These are phyloP conservation scores for Sinonovacula constricta DNA, from an alignment of 1,140 invertebrate genomes.

Conservation along the genomic window DNA sequence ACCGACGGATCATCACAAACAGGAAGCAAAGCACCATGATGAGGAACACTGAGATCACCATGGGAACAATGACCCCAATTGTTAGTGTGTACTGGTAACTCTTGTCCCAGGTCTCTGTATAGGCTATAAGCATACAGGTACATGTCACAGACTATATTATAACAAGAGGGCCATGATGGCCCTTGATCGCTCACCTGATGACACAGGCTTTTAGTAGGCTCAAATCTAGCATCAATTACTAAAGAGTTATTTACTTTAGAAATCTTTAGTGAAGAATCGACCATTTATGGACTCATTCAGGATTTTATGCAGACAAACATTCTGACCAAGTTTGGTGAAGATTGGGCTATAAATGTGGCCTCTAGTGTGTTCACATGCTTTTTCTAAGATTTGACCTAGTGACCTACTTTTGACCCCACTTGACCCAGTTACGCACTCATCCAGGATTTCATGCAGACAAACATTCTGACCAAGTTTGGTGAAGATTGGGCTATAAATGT, in stretches of 20 bases:
- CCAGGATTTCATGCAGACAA: neutral
- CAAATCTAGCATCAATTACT: too few species aligned
- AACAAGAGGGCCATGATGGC: neutral
- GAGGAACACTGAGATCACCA: conserved; percentile 59
- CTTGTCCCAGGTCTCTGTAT: conserved; percentile 18
- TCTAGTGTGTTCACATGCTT: neutral
- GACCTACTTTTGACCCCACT: neutral
- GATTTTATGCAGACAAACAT: neutral
- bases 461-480: neutral
- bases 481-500: neutral
- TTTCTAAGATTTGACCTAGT: neutral
- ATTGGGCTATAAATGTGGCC: neutral
- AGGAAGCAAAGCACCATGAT: conserved; percentile 62
- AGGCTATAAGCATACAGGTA: too few species aligned
- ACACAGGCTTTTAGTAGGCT: too few species aligned
- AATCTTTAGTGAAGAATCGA: too few species aligned
- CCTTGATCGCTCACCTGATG: neutral
- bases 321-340: neutral
- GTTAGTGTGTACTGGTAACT: conserved; percentile 55
- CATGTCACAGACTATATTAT: too few species aligned
- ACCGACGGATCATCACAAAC: conserved; percentile 60
- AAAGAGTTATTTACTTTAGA: too few species aligned
- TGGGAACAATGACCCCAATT: conserved; percentile 61
- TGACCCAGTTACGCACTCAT: neutral
- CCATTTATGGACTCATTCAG: neutral